phyloP scores from a whole-genome alignment of 2,888 invertebrate species.

The Mythimna impura region DNA sequence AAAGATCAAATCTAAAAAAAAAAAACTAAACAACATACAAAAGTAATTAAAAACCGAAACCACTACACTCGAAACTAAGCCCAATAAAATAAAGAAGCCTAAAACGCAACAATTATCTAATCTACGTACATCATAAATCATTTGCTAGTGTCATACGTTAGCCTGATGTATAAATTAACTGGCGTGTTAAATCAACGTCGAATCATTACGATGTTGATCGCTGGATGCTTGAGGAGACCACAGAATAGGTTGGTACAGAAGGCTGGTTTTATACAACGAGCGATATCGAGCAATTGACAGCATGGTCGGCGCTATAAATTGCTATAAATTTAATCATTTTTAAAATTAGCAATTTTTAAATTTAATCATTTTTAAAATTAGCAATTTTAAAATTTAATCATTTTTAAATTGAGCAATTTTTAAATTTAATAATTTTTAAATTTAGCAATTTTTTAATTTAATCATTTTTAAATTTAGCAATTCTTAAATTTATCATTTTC shows the following conservation, averaged over 20 bases:
- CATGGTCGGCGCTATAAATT: too few relatives aligned
- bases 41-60: slow-evolving; percentile 41
- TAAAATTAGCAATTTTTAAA: too few relatives aligned
- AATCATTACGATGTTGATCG: slow-evolving; percentile 71
- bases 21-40: slow-evolving; percentile 11
- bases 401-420: too few relatives aligned
- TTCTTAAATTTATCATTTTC: too few relatives aligned
- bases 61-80: slow-evolving; percentile 21
- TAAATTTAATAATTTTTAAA: too few relatives aligned
- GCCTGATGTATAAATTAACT: slow-evolving; percentile 79
- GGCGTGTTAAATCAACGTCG: slow-evolving; percentile 83
- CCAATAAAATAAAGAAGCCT: slow-evolving; percentile 65
- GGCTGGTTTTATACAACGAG: background rate
- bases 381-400: too few relatives aligned
- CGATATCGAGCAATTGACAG: too few relatives aligned
- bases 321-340: too few relatives aligned
- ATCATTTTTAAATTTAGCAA: too few relatives aligned
- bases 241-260: slow-evolving; percentile 17
- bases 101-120: slow-evolving; percentile 70
- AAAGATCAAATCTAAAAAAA: too few relatives aligned
- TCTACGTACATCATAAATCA: slow-evolving; percentile 75
- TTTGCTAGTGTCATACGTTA: slow-evolving; percentile 73
- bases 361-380: too few relatives aligned
- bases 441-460: too few relatives aligned
- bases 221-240: slow-evolving; percentile 44